Evolutionary conservation across 2,888 invertebrate genomes (phyloP), one percentile per base, ranked within the genome.

Genomic region (Eupithecia vulgata): DNA sequence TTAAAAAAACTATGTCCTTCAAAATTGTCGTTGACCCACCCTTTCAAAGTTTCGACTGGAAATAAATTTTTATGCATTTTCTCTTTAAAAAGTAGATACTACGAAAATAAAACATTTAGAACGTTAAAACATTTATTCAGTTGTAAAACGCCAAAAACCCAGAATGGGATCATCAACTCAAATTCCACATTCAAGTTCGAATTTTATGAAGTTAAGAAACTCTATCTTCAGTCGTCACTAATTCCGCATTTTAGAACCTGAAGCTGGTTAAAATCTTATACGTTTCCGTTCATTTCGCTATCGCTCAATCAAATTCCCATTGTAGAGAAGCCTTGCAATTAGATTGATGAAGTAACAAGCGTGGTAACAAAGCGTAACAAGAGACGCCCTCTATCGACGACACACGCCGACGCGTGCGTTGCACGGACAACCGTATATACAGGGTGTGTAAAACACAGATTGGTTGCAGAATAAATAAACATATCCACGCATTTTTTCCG

Each of bases 281-380:
- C 59, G 30, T 30, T 59, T 5, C 30, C n/a, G 64, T 12, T 64
- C 37, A 64, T 37, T 64, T 12, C 12, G 12, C 34, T 37, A 64
- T 68, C 37, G 17, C 8, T 17, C 37, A 57, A 37, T 68, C 68
- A 40, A 68, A 59, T 68, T 68, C 71, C 61, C 66, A 69, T 71
- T 25, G 15, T 57, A 65, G 42, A 62, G 66, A 66, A 75, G 68
- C 42, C 59, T 78, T 81, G 78, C 79, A 81, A 78, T 75, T 72
- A 72, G 57, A 67, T 67, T 72, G 77, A 80, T 80, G 77, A 72
- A 78, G 80, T 78, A 79, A 81, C 79, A 78, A 81, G 83, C 80
- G 80, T 80, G 78, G 84, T 79, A 57, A 80, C 80, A 77, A 81
- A 77, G 78, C 72, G 76, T 70, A 68, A 70, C 72, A 69, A 71